Evolutionary conservation across 2,888 invertebrate species (phyloP).

Genomic region (Hedychridium roseum): DNA sequence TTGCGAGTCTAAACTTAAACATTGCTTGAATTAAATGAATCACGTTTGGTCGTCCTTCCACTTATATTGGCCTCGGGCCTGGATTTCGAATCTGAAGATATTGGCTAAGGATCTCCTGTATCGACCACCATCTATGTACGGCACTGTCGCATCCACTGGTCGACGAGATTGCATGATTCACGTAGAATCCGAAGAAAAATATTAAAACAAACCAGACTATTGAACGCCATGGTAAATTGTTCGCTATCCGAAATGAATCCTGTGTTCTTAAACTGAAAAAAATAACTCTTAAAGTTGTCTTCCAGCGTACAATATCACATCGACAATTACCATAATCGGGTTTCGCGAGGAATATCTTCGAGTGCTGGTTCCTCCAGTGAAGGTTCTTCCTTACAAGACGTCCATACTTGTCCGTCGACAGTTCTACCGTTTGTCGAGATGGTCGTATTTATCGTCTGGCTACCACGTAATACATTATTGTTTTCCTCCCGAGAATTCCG

Average conservation of each 20-base stretch:
- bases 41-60: too few species aligned
- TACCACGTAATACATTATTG: constrained; percentile 43
- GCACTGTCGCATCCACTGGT: constrained; percentile 27
- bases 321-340: constrained; percentile 7
- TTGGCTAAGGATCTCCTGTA: constrained; percentile 45
- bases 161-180: constrained; percentile 44
- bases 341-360: not conserved
- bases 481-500: constrained; percentile 54
- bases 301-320: too few species aligned
- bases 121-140: constrained; percentile 48
- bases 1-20: too few species aligned
- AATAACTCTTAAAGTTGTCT: too few species aligned
- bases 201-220: constrained; percentile 45
- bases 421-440: not conserved
- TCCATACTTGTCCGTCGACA: not conserved
- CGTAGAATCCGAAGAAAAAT: constrained; percentile 50
- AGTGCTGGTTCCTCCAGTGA: constrained; percentile 3
- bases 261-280: constrained; percentile 26
- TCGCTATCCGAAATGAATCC: constrained; percentile 19
- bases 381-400: constrained; percentile 6
- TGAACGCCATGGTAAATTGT: constrained; percentile 35
- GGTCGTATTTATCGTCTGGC: constrained; percentile 1
- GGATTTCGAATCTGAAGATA: constrained; percentile 33
- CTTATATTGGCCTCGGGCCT: constrained; percentile 40
- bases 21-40: too few species aligned